Base-by-base conservation (phyloP, 2,797 vertebrate genomes). In the Typhlichthys eigenmanni region DNA sequence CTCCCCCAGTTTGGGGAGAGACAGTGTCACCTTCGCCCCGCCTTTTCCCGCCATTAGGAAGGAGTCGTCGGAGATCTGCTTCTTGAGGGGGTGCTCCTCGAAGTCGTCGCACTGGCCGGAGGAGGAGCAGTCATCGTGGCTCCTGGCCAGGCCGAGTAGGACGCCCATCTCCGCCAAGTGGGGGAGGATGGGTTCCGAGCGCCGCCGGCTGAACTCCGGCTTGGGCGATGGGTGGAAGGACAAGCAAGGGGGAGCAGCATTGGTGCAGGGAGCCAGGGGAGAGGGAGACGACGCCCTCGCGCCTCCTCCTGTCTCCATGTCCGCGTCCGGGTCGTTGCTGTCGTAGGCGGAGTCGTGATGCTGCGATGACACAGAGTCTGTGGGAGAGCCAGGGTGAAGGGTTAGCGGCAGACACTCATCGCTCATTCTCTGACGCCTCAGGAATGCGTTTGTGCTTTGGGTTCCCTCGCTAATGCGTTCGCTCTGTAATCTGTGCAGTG, bases 291-390 rank as follows among this genome's bases (percentile, higher is more conserved):
- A 88, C 1, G 73, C 53, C 4, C 17, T 65, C 46, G 51, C 43
- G 55, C 53, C 71, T 46, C 60, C 58, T 5, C 50, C 51, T 10
- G 58, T 71, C 52, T 84, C 80, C 0, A 64, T 69, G 32, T 89
- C 85, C 24, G 82, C 80, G 2, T 98, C 96, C 0, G 92, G 93
- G 69, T 97, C 97, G 0, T 93, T 94, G 87, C 95, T 98, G 81
- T 97, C 95, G 0, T 98, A 97, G 0, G 95, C 96, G 0, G 96
- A 98, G 89, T 98, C 97, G 2, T 93, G 95, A 75, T 94, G 96
- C 54, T 93, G 91, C 34, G 88, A 92, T n/a, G 91, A 92, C 47
- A 85, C 17, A 0, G 85, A 87, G 66, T 98, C 97, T 99, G 88
- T 7, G 60, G 71, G 70, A 60, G 34, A 72, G 8, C n/a, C 1